Conservation (phyloP, 2,113 vertebrate genomes). For the Pangasianodon hypophthalmus region DNA sequence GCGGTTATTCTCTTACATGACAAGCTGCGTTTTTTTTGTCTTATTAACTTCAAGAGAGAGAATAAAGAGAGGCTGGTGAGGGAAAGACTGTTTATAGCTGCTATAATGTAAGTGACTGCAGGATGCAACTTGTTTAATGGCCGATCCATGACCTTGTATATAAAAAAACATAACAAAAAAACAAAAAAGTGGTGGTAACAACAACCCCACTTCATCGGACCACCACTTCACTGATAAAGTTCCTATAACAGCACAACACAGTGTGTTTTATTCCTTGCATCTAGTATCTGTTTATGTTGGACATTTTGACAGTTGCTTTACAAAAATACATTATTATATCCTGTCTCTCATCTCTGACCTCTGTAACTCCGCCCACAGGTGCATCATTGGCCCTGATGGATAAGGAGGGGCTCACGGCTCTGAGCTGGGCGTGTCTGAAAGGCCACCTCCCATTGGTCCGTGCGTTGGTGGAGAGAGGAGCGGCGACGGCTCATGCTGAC, state of each 20-base stretch:
- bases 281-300: background rate
- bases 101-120: too few relatives aligned
- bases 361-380: constrained; percentile 68
- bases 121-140: too few relatives aligned
- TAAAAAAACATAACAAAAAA: too few relatives aligned
- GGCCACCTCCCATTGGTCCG: constrained; percentile 87
- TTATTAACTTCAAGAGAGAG: too few relatives aligned
- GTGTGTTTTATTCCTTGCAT: too few relatives aligned
- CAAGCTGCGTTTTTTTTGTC: too few relatives aligned
- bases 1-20: too few relatives aligned
- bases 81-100: too few relatives aligned
- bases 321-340: background rate
- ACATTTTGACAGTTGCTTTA: background rate
- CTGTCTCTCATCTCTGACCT: background rate
- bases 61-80: too few relatives aligned
- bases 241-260: background rate
- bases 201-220: background rate
- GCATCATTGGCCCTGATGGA: constrained; percentile 90
- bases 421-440: constrained; percentile 97
- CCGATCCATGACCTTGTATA: too few relatives aligned
- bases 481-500: constrained; percentile 87
- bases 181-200: too few relatives aligned
- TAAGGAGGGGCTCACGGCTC: constrained; percentile 90
- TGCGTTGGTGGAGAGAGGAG: constrained; percentile 86
- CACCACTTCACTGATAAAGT: background rate